A percentile compares a stretch with the other conserved stretches of the same genome.
Conservation (phyloP, 2,797 vertebrate genomes). For the Anisognathus igniventris region DNA sequence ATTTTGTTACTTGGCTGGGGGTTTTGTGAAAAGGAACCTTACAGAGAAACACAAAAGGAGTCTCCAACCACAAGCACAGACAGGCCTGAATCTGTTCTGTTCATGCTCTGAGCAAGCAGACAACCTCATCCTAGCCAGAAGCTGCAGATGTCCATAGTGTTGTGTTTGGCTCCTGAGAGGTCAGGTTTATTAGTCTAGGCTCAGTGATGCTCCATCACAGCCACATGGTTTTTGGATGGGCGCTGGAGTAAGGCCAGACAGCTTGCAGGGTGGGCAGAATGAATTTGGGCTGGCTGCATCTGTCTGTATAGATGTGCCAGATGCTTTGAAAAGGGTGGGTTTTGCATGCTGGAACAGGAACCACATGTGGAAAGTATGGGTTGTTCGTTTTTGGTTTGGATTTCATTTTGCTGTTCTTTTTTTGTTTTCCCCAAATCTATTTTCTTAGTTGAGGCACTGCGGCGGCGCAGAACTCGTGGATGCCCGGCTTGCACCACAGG, state of each 20-base stretch:
- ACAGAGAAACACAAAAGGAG: not conserved
- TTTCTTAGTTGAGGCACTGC: not conserved
- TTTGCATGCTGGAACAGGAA: not conserved
- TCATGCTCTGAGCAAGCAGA: not conserved
- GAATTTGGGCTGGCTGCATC: not conserved
- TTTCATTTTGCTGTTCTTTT: not conserved
- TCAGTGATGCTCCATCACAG: not conserved
- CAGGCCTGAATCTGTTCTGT: not conserved
- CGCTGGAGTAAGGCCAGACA: conserved; percentile 27
- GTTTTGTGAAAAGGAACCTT: not conserved
- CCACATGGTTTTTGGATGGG: not conserved
- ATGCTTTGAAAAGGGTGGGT: not conserved
- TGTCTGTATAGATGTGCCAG: not conserved
- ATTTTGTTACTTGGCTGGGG: not conserved
- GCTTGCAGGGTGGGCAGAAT: conserved; percentile 10
- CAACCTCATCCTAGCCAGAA: not conserved
- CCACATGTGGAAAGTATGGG: not conserved
- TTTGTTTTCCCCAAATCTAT: not conserved
- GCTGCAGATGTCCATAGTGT: fast-evolving
- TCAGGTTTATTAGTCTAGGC: not conserved
- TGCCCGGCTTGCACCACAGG: no score
- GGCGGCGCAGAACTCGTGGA: no score
- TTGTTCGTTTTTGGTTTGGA: not conserved
- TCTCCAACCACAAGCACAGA: not conserved
- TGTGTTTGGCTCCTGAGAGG: conserved; percentile 4